Evolutionary conservation across 2,888 invertebrate species (phyloP), one percentile per base, ranked within the genome.

Genomic region (Orchestes rusci): DNA sequence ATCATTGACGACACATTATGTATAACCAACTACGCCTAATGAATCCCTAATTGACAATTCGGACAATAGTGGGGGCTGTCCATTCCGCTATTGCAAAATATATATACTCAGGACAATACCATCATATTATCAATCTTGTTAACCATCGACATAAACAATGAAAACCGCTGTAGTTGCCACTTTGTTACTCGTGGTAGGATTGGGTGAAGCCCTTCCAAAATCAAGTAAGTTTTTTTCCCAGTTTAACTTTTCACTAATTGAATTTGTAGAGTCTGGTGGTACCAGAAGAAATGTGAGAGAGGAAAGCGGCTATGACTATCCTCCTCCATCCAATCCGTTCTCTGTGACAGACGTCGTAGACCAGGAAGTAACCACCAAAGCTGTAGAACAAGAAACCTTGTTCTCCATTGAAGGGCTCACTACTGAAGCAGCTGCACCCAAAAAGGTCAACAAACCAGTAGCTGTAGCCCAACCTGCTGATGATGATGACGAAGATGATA

Each of bases 401-500:
- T 45, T 45, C 29, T 23, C 43, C 4, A 30, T 46, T 3, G 50
- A 46, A 17, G 43, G 43, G 18, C 39, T 10, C 17, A 49, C 49
- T 23, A 45, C 50, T 16, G 49, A 49, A 35, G 10, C 34, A 15
- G 28, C 18, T 16, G 35, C 33, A 29, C 10, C 18, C 10, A 44
- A 32, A 23, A 48, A 48, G 30, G 44, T 41, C 1, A 44, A 37
- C 16, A 36, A 23, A 38, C 45, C 49, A 15, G 20, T 33, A 13
- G 16, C 31, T 15, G n/a, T 31, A 12, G 4, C 36, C 18, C 27
- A 18, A 18, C 44, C 42, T 8, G 41, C 10, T 16, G 45, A 20
- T 16, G 28, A 32, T 2, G 76, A 77, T 1, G 74, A 75, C 1
- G 72, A 73, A 0, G 70, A 69, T 16, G 62, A 67, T 2, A 60